Conservation (phyloP, 2,797 vertebrate species). For the Gastrophryne carolinensis region DNA sequence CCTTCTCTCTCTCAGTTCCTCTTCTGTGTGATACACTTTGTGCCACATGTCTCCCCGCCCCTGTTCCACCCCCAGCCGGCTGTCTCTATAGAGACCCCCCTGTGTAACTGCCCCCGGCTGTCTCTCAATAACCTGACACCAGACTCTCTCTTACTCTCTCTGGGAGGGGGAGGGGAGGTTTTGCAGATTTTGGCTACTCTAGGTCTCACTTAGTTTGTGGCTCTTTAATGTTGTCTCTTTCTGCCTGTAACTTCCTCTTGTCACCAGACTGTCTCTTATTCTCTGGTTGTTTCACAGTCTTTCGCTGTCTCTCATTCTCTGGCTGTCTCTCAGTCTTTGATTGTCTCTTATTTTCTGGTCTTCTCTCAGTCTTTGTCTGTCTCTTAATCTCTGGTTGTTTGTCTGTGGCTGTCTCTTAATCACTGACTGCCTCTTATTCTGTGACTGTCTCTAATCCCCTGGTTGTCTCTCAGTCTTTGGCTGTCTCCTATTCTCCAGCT, state of each 20-base stretch:
- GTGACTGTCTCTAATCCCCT: background rate
- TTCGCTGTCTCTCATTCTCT: background rate
- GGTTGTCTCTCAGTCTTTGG: background rate
- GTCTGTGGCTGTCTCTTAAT: background rate
- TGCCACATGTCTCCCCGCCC: background rate
- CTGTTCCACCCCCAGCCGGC: background rate
- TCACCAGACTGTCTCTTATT: background rate
- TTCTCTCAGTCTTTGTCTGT: background rate
- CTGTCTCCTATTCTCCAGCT: background rate
- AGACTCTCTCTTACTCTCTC: background rate
- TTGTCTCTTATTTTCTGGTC: background rate
- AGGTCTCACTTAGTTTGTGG: no score
- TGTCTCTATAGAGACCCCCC: background rate
- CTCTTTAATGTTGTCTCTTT: background rate
- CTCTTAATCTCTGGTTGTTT: background rate
- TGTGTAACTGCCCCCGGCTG: background rate
- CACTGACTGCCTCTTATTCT: slow-evolving; percentile 35
- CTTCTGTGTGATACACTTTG: background rate
- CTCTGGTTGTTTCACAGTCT: background rate
- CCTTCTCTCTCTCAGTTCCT: background rate
- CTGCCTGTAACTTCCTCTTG: background rate
- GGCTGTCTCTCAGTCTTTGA: background rate
- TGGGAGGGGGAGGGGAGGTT: no score
- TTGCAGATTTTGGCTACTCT: no score
- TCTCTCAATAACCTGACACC: background rate